Evolutionary conservation across 2,113 vertebrate genomes (phyloP).

Genomic region (Machaerirhynchus nigripectus): DNA sequence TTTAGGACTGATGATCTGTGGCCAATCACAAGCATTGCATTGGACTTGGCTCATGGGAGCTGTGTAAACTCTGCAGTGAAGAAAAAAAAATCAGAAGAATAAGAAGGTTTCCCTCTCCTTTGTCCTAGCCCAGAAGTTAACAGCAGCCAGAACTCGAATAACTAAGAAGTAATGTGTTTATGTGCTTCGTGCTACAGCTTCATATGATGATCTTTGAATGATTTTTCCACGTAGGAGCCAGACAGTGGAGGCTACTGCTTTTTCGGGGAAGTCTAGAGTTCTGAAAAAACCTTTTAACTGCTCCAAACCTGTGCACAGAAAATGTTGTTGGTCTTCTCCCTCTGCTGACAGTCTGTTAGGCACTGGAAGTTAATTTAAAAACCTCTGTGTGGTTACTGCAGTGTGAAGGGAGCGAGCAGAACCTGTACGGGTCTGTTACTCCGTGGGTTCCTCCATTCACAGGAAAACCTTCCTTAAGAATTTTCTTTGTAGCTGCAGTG

Average conservation of each 20-base stretch:
- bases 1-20: not conserved
- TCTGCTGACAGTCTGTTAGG: not conserved
- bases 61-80: not conserved
- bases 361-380: not conserved
- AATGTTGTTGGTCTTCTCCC: not conserved
- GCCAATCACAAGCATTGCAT: not conserved
- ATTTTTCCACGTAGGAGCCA: not conserved
- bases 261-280: not conserved
- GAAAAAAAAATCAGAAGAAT: not conserved
- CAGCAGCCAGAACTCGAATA: not conserved
- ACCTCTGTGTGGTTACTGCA: not conserved
- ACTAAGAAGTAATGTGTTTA: not conserved
- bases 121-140: not conserved
- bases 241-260: not conserved
- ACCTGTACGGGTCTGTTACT: not conserved
- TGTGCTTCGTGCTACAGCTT: not conserved
- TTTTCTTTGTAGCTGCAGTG: not conserved
- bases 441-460: not conserved
- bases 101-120: not conserved
- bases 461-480: not conserved
- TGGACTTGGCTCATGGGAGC: not conserved
- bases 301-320: not conserved
- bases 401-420: not conserved
- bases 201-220: not conserved
- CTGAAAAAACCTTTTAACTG: not conserved